Base-by-base conservation (phyloP, 2,888 invertebrate genomes). In the Hyalella azteca region DNA sequence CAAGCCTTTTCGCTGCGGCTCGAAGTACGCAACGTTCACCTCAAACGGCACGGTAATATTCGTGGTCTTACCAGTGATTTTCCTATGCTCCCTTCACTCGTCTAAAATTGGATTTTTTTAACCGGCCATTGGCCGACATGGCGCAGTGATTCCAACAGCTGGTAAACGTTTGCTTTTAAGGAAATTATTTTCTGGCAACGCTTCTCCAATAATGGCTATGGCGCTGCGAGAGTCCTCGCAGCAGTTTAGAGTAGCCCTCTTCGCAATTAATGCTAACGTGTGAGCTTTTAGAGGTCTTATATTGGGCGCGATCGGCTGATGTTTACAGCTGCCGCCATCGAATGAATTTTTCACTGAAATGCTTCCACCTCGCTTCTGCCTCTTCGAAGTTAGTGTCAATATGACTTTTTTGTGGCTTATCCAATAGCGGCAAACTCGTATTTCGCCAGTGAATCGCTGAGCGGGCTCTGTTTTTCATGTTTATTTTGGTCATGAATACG, bases 151-250 rank as follows among this genome's bases (percentile, higher is more conserved):
- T 54, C 54, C 29, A 54, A 26, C 54, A 29, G 26, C 54, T 22
- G 26, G 54, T 54, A 54, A 54, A 54, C 29, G 54, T 54, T 54
- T 54, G n/a, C 54, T 54, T 54, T 54, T 54, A 54, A 54, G 54
- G 11, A 54, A 54, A 54, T 54, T 26, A 54, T 54, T 54, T 54
- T 54, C 29, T 22, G 54, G 22, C 26, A 54, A 54, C 26, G 29
- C 54, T 54, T 54, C 29, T 54, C 54, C 54, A 54, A 54, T 54
- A 54, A 29, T 5, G 54, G 26, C 29, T 54, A 54, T 54, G 22
- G 54, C 54, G 19, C 26, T 26, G 54, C 26, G 29, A 29, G 54
- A 54, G 54, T 54, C 54, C 29, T 54, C 54, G 26, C 26, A 26
- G 54, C 54, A 54, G 54, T 54, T 54, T 54, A 54, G 54, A 54